These are phyloP conservation scores for Pteronura brasiliensis DNA, from an alignment of 2,113 vertebrate genomes.

Conservation along the genomic window DNA sequence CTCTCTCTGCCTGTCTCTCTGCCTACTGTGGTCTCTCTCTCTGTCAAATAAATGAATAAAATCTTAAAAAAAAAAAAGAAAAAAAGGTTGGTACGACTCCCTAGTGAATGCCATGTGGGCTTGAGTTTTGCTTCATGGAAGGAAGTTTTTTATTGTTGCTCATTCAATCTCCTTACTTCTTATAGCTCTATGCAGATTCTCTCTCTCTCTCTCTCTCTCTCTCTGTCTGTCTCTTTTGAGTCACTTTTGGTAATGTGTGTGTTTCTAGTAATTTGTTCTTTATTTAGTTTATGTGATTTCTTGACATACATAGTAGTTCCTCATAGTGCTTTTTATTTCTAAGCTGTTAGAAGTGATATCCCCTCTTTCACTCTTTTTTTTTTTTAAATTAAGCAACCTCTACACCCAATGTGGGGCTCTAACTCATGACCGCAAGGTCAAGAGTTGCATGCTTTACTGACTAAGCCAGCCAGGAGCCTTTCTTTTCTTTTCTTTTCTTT, in stretches of 20 bases:
- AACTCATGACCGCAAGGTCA: neutral
- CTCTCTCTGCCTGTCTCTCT: too few species aligned
- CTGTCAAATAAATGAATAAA: too few species aligned
- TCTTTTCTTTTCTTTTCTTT: too few species aligned
- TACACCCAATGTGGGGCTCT: neutral
- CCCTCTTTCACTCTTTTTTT: neutral
- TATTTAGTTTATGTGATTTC: neutral
- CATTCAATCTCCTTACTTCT: neutral
- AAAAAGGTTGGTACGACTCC: neutral
- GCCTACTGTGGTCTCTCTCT: too few species aligned
- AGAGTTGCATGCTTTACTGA: too few species aligned
- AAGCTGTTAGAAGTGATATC: neutral
- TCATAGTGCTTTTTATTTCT: neutral
- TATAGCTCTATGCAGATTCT: neutral
- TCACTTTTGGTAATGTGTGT: neutral
- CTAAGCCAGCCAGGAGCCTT: too few species aligned
- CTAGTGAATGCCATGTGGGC: neutral
- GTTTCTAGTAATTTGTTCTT: neutral
- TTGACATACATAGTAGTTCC: neutral
- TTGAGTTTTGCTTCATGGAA: neutral
- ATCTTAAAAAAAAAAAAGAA: too few species aligned
- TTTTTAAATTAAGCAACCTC: neutral
- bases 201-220: neutral
- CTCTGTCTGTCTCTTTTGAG: too few species aligned
- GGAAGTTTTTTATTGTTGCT: neutral